Evolutionary conservation across 2,797 vertebrate genomes (phyloP), one percentile per base, ranked within the genome.

Genomic region (Gallirallus australis): DNA sequence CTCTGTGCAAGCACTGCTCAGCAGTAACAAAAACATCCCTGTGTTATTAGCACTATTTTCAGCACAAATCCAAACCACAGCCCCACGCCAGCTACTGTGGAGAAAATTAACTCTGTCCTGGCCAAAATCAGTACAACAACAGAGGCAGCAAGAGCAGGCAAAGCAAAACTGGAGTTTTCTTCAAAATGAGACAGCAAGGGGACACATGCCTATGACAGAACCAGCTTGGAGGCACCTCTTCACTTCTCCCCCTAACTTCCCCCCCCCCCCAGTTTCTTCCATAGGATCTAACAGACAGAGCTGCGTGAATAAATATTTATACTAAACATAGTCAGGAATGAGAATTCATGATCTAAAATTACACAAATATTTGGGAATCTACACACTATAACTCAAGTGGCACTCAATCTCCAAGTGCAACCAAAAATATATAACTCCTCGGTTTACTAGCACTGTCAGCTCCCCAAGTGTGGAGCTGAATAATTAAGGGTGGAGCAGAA

Each of bases 271-370:
- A 53, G 40, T 82, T 69, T 94, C 42, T 94, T 93, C 72, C 92
- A 53, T 70, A 79, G 79, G 40, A 96, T 90, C 40, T 86, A 91
- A 89, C 79, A 77, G 85, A 35, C 77, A 96, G 66, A 75, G 47
- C 39, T 90, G 61, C 63, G 39, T 64, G 86, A 78, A 96, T 95
- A 96, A 96, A 97, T 95, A 76, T 97, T 98, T 97, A 94, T 91
- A 93, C 31, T 68, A 94, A 96, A 97, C 79, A 84, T 80, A 97
- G 89, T 81, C 94, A 94, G 66, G 68, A 92, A 94, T 68, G 60
- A 79, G 89, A 96, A 96, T 96, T 92, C 82, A 52, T 61, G 82
- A 94, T 91, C 73, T 95, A 82, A 95, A 96, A 95, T 94, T 90
- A 75, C 80, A 94, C 83, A 95, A 96, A 93, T 94, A 90, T 94